Percentiles rank a stretch among this genome's conserved stretches.
phyloP scores from a whole-genome alignment of 2,888 invertebrate species.

The Cantharis rustica region DNA sequence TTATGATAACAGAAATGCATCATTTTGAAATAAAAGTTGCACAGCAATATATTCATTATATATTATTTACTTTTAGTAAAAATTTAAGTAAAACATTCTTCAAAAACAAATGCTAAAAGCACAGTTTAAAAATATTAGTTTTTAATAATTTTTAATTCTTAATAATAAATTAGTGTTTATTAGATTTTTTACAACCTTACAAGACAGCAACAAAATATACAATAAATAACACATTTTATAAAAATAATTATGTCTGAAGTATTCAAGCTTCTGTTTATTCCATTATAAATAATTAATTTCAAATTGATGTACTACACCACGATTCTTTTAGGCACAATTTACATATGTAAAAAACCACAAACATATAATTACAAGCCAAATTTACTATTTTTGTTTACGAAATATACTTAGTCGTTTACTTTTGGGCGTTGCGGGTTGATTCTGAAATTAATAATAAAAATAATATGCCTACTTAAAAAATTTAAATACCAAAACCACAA shows the following conservation, averaged over 20 bases:
- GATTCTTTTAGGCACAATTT: not conserved
- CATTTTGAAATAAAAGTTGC: too few species aligned
- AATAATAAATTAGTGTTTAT: not conserved
- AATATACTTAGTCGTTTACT: slow-evolving; percentile 60
- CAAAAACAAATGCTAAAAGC: too few species aligned
- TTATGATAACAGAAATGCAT: too few species aligned
- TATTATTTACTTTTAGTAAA: too few species aligned
- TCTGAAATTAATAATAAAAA: slow-evolving; percentile 50
- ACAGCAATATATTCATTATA: too few species aligned
- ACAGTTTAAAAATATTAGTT: too few species aligned
- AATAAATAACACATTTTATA: not conserved
- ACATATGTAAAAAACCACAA: not conserved
- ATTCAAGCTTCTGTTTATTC: too few species aligned
- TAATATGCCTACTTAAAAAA: not conserved
- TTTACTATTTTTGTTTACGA: slow-evolving; percentile 43
- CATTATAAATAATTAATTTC: not conserved
- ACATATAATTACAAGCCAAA: not conserved
- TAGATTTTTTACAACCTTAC: not conserved
- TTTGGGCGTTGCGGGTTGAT: slow-evolving; percentile 57
- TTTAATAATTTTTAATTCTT: not conserved
- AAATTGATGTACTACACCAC: not conserved
- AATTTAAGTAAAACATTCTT: too few species aligned
- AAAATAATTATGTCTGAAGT: too few species aligned
- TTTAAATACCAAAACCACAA: not conserved
- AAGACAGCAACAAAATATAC: not conserved